Conservation (phyloP, 2,888 invertebrate species). For the Operophtera brumata region DNA sequence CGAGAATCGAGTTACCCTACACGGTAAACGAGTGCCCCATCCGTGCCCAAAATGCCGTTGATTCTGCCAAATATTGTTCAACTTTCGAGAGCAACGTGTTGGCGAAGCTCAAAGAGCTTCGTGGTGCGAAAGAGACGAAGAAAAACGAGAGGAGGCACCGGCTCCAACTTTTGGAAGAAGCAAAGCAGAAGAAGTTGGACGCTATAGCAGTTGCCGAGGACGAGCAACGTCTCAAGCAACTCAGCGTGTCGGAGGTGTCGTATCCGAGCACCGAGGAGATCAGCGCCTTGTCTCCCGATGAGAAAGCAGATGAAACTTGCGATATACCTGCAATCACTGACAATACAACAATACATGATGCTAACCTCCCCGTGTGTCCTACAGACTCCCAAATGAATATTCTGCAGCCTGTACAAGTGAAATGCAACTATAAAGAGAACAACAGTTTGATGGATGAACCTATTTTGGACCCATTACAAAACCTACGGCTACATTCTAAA, state of each 20-base stretch:
- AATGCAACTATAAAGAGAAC: constrained; percentile 56
- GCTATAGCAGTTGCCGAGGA: constrained; percentile 72
- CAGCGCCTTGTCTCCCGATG: constrained; percentile 76
- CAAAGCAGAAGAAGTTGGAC: constrained; percentile 78
- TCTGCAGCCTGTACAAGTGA: constrained; percentile 70
- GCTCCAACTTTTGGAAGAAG: constrained; percentile 80
- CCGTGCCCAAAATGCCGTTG: constrained; percentile 65
- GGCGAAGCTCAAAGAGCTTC: constrained; percentile 86
- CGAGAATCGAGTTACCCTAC: constrained; percentile 78
- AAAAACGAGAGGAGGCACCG: constrained; percentile 82
- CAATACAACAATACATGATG: constrained; percentile 41
- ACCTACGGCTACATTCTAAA: constrained; percentile 60
- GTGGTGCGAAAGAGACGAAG: constrained; percentile 82
- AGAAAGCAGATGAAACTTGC: constrained; percentile 64
- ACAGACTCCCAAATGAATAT: constrained; percentile 62
- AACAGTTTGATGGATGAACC: constrained; percentile 70
- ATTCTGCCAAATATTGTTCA: constrained; percentile 81
- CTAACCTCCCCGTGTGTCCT: constrained; percentile 42
- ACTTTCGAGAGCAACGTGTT: constrained; percentile 86
- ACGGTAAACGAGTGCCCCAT: constrained; percentile 58
- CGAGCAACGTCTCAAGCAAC: constrained; percentile 77
- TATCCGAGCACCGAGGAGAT: constrained; percentile 83
- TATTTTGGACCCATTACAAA: constrained; percentile 60
- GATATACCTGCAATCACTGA: constrained; percentile 53
- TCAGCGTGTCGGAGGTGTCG: constrained; percentile 80